phyloP scores from a whole-genome alignment of 2,113 vertebrate species.

The Onychostoma macrolepis region DNA sequence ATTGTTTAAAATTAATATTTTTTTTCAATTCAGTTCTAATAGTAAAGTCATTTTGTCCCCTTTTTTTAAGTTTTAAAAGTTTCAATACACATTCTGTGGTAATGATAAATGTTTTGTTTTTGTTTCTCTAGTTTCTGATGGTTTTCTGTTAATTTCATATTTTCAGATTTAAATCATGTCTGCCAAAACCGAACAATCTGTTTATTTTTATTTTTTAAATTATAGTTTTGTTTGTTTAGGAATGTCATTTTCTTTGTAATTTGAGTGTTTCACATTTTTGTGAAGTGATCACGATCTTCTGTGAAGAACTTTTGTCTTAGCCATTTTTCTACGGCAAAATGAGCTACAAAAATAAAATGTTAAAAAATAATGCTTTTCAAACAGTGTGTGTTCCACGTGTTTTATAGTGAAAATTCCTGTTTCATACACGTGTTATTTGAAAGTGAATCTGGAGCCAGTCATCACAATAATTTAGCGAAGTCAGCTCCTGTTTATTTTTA shows the following conservation, averaged over 20 bases:
- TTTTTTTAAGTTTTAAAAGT: not conserved
- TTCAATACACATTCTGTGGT: not conserved
- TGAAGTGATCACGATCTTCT: constrained; percentile 79
- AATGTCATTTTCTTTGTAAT: constrained; percentile 43
- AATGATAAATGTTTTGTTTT: constrained; percentile 16
- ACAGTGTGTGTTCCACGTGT: too few relatives aligned
- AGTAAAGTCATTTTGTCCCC: not conserved
- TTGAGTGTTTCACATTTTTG: constrained; percentile 77
- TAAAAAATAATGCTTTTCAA: constrained; percentile 61
- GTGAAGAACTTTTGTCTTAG: constrained; percentile 80
- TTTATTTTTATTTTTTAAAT: constrained; percentile 19
- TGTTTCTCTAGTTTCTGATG: not conserved
- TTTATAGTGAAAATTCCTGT: not conserved
- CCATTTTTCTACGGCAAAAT: constrained; percentile 63
- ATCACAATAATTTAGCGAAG: too few relatives aligned
- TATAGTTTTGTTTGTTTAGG: not conserved
- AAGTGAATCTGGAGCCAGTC: too few relatives aligned
- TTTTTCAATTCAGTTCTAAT: not conserved
- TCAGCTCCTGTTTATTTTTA: not conserved
- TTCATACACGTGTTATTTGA: not conserved
- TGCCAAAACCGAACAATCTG: constrained; percentile 14
- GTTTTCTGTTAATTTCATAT: not conserved
- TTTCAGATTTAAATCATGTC: not conserved
- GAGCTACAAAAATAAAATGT: constrained; percentile 69
- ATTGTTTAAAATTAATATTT: not conserved